These are phyloP conservation scores for Sebastes nivosus DNA, from an alignment of 2,797 vertebrate species.

Conservation along the genomic window DNA sequence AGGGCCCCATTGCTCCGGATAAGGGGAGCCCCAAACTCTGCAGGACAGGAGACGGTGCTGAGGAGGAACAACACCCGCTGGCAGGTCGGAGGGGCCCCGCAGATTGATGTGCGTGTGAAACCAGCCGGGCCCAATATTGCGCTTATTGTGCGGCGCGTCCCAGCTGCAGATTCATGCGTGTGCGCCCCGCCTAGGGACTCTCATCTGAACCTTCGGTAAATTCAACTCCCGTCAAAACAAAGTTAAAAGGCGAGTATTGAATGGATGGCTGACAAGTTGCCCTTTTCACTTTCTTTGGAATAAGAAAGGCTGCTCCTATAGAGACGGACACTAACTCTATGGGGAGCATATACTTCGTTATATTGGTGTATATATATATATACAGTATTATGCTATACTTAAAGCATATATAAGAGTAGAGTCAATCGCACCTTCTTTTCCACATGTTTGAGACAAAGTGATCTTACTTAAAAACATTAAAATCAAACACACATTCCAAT, in stretches of 20 bases:
- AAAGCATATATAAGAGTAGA: neutral
- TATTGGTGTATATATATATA: neutral
- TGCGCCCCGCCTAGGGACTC: slow-evolving; percentile 10
- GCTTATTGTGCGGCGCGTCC: slow-evolving; percentile 42
- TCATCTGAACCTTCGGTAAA: slow-evolving; percentile 46
- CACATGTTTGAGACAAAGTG: neutral
- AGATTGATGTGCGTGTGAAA: slow-evolving; percentile 78
- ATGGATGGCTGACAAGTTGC: slow-evolving; percentile 13
- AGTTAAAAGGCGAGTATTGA: slow-evolving; percentile 20
- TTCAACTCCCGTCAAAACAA: slow-evolving; percentile 52
- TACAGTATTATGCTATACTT: neutral
- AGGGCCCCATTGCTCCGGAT: slow-evolving; percentile 27
- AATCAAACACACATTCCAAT: neutral
- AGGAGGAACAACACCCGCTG: slow-evolving; percentile 57
- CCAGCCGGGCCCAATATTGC: slow-evolving; percentile 27
- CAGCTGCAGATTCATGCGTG: slow-evolving; percentile 51
- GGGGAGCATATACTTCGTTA: neutral
- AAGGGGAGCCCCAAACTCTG: slow-evolving; percentile 38
- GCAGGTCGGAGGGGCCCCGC: slow-evolving; percentile 51
- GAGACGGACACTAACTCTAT: neutral
- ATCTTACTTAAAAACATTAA: neutral
- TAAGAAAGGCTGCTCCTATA: neutral
- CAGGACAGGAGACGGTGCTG: slow-evolving; percentile 26
- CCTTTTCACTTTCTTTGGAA: slow-evolving; percentile 22
- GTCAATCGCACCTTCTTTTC: neutral